A percentile compares a stretch with the other conserved stretches of the same genome.
Evolutionary conservation across 2,113 vertebrate genomes (phyloP).

Genomic region (Proterorhinus semilunaris): DNA sequence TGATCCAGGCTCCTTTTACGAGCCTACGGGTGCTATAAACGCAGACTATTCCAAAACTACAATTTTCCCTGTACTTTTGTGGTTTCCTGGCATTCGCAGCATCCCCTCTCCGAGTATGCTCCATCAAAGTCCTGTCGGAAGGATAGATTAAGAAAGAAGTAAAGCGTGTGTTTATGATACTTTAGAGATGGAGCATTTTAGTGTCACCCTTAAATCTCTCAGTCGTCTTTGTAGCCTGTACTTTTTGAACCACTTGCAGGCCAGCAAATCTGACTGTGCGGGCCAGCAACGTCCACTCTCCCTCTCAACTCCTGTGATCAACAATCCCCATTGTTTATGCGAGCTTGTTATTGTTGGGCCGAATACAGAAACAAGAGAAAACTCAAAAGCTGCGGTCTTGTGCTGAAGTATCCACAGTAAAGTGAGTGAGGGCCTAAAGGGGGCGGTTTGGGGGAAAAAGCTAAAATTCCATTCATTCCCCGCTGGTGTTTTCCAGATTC

Average conservation of each 20-base stretch:
- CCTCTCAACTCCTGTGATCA: constrained; percentile 80
- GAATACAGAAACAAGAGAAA: constrained; percentile 85
- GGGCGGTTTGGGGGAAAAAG: constrained; percentile 49
- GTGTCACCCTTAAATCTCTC: constrained; percentile 88
- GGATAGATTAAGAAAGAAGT: constrained; percentile 57
- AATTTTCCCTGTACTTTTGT: constrained; percentile 58
- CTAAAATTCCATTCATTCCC: constrained; percentile 80
- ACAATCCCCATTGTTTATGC: constrained; percentile 96
- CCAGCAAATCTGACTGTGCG: constrained; percentile 75
- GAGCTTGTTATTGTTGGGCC: constrained; percentile 94
- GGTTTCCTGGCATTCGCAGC: constrained; percentile 71
- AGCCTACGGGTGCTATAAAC: constrained; percentile 47
- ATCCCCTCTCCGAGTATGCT: constrained; percentile 47
- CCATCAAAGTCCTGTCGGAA: constrained; percentile 56
- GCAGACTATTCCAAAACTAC: constrained; percentile 53
- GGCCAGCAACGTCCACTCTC: constrained; percentile 86
- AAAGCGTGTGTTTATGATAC: constrained; percentile 66
- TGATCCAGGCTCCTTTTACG: constrained; percentile 62
- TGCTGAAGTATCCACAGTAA: constrained; percentile 75
- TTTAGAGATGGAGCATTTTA: constrained; percentile 82
- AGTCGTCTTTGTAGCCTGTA: constrained; percentile 46
- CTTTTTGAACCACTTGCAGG: constrained; percentile 72
- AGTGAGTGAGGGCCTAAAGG: constrained; percentile 64
- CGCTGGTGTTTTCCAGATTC: constrained; percentile 78
- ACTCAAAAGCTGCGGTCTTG: constrained; percentile 71